Evolutionary conservation across 2,113 vertebrate species (phyloP).

Genomic region (Solea senegalensis): DNA sequence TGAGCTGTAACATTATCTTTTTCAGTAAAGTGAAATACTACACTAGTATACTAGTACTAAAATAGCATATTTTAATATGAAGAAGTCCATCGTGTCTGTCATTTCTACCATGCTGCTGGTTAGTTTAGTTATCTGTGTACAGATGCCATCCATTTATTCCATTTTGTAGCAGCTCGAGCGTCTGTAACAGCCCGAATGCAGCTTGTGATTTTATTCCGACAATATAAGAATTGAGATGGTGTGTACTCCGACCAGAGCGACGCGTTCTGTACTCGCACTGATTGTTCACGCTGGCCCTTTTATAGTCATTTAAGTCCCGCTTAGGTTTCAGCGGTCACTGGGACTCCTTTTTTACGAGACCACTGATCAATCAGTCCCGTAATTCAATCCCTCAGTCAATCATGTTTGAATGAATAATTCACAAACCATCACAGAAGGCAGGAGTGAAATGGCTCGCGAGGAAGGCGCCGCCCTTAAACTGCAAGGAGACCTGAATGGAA

Average conservation of each 20-base stretch:
- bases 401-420: slow-evolving; percentile 76
- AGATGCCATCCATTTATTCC: neutral
- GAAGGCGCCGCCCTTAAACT: slow-evolving; percentile 18
- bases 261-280: slow-evolving; percentile 4
- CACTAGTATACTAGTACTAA: too few relatives aligned
- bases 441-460: slow-evolving; percentile 51
- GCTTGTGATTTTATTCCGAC: too few relatives aligned
- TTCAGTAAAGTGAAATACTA: neutral
- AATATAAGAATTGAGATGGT: neutral
- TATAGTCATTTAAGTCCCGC: slow-evolving; percentile 64
- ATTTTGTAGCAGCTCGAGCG: too few relatives aligned
- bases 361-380: slow-evolving; percentile 72
- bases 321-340: slow-evolving; percentile 66
- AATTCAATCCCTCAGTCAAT: slow-evolving; percentile 74
- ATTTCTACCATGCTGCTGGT: neutral
- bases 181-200: too few relatives aligned
- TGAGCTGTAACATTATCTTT: neutral
- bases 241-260: neutral
- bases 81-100: neutral
- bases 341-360: slow-evolving; percentile 68
- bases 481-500: slow-evolving; percentile 33
- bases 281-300: slow-evolving; percentile 14
- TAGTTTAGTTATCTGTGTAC: neutral
- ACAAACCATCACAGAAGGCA: slow-evolving; percentile 64
- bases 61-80: neutral